phyloP scores from a whole-genome alignment of 1,140 invertebrate species.

The Triops longicaudatus region DNA sequence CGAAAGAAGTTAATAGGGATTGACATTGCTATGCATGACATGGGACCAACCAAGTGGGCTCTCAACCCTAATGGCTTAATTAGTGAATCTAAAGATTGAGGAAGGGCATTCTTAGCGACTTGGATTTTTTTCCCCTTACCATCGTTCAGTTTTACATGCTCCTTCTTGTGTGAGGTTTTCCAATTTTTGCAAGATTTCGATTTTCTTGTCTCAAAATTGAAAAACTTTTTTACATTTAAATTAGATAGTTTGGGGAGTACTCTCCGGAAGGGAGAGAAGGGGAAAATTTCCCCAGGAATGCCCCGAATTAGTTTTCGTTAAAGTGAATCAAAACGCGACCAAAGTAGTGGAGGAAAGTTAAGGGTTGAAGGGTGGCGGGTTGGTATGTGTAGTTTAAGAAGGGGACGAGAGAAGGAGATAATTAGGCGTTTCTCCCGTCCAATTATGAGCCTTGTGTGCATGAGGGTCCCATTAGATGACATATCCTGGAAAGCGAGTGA shows the following conservation, averaged over 20 bases:
- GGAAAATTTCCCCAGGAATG: neutral
- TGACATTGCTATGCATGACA: constrained; percentile 12
- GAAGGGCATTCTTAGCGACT: neutral
- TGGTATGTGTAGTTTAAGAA: neutral
- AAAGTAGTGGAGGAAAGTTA: neutral
- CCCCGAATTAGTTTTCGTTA: neutral
- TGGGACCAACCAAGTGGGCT: constrained; percentile 9
- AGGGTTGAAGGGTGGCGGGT: too few relatives aligned
- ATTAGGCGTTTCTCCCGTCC: constrained; percentile 4
- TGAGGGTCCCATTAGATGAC: constrained; percentile 4
- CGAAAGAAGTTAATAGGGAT: neutral
- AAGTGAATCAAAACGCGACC: neutral
- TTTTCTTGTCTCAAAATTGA: neutral
- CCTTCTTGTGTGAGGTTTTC: neutral
- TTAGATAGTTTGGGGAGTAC: neutral
- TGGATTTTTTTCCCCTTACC: neutral
- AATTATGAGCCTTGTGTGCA: neutral
- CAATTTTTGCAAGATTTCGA: neutral
- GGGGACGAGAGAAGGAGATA: neutral
- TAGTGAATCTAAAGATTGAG: constrained; percentile 1
- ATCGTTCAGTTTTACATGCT: too few relatives aligned
- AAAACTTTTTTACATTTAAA: neutral
- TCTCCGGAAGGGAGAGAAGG: neutral
- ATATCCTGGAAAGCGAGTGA: neutral
- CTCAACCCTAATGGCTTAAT: constrained; percentile 8